Conservation (phyloP, 2,113 vertebrate species). For the Rhynchomys soricoides region DNA sequence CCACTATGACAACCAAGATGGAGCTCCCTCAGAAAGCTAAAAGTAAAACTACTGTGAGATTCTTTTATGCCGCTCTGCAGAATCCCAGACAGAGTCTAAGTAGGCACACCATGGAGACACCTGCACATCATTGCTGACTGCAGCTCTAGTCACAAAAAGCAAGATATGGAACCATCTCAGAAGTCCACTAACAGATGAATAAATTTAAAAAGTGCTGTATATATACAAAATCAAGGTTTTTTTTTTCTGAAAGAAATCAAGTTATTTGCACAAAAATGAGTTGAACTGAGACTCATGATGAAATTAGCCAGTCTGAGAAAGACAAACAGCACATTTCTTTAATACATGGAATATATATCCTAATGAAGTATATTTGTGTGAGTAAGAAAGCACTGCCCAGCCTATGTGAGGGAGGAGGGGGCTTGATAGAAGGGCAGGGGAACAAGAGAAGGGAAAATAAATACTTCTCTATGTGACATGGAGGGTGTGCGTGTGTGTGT, state of each 20-base stretch:
- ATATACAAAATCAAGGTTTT: neutral
- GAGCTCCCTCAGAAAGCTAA: neutral
- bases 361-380: neutral
- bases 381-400: neutral
- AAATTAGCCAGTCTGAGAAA: neutral
- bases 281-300: neutral
- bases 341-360: neutral
- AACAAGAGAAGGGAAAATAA: neutral
- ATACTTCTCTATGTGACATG: neutral
- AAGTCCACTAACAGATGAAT: neutral
- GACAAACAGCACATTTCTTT: neutral
- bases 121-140: neutral
- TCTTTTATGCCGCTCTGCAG: neutral
- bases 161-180: neutral
- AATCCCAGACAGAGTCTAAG: neutral
- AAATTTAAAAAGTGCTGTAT: neutral
- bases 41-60: neutral
- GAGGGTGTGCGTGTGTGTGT: neutral
- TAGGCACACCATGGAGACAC: neutral
- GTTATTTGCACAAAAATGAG: neutral
- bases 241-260: neutral
- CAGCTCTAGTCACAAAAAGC: neutral
- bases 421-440: neutral
- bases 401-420: neutral
- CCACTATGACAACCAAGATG: neutral